Conservation (phyloP, 2,888 invertebrate species). For the Erpobdella octoculata region DNA sequence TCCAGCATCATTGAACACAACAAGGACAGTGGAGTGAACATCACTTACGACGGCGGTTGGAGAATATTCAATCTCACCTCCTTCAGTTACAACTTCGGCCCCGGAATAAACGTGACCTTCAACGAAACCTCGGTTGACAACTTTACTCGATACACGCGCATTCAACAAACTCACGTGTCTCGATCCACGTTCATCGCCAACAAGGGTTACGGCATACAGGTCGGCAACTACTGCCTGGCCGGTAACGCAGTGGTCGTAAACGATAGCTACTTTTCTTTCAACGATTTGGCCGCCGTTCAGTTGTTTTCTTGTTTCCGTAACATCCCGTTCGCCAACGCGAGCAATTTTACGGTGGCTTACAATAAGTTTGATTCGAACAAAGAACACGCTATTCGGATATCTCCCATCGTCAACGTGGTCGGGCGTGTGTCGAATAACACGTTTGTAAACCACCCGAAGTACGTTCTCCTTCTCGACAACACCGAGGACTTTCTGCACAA, state of each 20-base stretch:
- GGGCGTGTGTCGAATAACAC: constrained; percentile 66
- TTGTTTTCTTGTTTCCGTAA: constrained; percentile 73
- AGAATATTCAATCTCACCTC: constrained; percentile 80
- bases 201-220: constrained; percentile 71
- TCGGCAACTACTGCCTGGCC: constrained; percentile 70
- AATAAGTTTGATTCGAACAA: constrained; percentile 45
- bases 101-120: constrained; percentile 50
- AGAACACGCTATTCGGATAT: constrained; percentile 47
- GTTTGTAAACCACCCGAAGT: constrained; percentile 72
- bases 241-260: constrained; percentile 61
- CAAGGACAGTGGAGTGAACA: constrained; percentile 68
- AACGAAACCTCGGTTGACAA: constrained; percentile 46
- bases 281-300: constrained; percentile 70
- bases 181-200: constrained; percentile 81
- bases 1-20: constrained; percentile 81
- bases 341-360: constrained; percentile 48
- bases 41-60: constrained; percentile 87
- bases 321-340: constrained; percentile 33
- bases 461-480: constrained; percentile 77
- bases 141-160: constrained; percentile 40
- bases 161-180: constrained; percentile 34
- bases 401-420: constrained; percentile 48
- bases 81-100: constrained; percentile 76
- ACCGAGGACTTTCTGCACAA: constrained; percentile 52
- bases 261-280: constrained; percentile 79